Evolutionary conservation across 2,113 vertebrate species (phyloP), one percentile per base, ranked within the genome.

Genomic region (Fukomys damarensis): DNA sequence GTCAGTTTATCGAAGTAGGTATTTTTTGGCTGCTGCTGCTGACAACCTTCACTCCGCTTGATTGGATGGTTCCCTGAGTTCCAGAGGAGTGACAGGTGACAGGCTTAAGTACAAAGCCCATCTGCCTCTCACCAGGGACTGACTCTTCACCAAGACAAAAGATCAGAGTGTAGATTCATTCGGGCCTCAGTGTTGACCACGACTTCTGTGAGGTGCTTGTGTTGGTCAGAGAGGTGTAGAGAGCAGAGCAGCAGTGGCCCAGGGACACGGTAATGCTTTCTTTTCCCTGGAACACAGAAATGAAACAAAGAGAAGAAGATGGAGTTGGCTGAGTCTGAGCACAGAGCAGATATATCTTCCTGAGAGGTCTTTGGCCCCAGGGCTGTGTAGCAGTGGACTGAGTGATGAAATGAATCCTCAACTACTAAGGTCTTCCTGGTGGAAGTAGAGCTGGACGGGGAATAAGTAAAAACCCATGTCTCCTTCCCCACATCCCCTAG

Each of bases 361-460:
- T 16, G 2, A 84, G 59, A 17, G 13, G 3, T 32, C 68, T 52
- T 9, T 32, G 58, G 0, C 4, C 58, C 32, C 43, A 30, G 19
- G 3, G 0, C 1, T 19, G 9, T 5, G 35, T 79, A 59, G 7
- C 7, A 17, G 0, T 6, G 65, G 38, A 19, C 32, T 2, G 1
- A 5, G 3, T 9, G 30, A 4, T 46, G 56, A 2, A 49, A 63
- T 16, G 20, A 72, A 10, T 8, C 30, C 7, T 54, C 61, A 79
- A 58, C n/a, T 63, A 61, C n/a, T 56, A 68, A 38, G 14, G 7
- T 46, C 52, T 81, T 65, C 35, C 22, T 6, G 2, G 17, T 11
- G 14, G 32, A 74, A 14, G 8, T 41, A 59, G 59, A 46, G 35
- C 58, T 63, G 6, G 13, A 6, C 3, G 7, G 12, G n/a, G 13